Conservation (phyloP, 2,113 vertebrate species). For the Arothron firmamentum region DNA sequence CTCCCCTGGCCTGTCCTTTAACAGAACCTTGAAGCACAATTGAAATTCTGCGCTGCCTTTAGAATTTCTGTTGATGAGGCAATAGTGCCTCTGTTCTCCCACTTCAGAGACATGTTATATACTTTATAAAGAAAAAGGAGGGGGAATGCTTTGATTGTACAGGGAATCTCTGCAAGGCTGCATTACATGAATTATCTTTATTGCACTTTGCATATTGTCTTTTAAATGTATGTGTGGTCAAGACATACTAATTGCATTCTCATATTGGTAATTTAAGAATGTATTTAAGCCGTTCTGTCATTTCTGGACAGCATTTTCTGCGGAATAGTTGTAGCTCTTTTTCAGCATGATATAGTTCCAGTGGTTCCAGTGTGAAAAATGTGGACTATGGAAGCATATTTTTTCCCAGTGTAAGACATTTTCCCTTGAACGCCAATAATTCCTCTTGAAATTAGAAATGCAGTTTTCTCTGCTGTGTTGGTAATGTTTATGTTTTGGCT, state of each 20-base stretch:
- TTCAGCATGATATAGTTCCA: background rate
- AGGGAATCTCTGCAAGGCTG: conserved; percentile 57
- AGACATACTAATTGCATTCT: conserved; percentile 19
- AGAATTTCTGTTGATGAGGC: conserved; percentile 76
- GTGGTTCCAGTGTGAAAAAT: background rate
- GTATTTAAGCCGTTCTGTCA: background rate
- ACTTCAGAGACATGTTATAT: conserved; percentile 74
- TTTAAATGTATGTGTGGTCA: conserved; percentile 33
- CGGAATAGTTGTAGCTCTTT: background rate
- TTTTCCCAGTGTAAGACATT: conserved; percentile 21
- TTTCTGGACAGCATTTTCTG: too few relatives aligned
- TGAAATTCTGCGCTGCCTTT: conserved; percentile 74
- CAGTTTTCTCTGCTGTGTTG: conserved; percentile 10
- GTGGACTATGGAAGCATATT: conserved; percentile 4
- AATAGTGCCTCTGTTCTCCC: conserved; percentile 63
- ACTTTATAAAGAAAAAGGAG: conserved; percentile 71
- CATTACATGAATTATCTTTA: conserved; percentile 34
- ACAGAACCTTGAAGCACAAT: conserved; percentile 72
- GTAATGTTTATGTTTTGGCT: conserved; percentile 47
- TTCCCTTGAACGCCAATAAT: conserved; percentile 9
- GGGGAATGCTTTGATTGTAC: conserved; percentile 66
- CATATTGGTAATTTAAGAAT: conserved; percentile 2
- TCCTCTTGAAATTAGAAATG: conserved; percentile 15
- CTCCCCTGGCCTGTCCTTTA: conserved; percentile 66
- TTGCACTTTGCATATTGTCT: conserved; percentile 20